Conservation (phyloP, 1,140 invertebrate species). For the Eupristina koningsbergeri region DNA sequence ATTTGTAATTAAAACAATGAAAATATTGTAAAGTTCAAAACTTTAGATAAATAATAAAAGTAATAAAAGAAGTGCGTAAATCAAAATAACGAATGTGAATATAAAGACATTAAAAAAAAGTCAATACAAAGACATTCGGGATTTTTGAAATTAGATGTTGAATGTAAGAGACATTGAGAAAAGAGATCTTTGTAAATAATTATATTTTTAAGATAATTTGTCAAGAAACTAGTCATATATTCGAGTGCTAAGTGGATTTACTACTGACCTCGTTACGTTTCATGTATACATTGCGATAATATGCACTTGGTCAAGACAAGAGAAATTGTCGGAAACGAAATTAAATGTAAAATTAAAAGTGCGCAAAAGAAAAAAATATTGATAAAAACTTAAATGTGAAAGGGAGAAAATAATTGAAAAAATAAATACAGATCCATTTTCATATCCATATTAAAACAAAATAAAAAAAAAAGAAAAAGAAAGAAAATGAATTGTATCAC, state of each 20-base stretch:
- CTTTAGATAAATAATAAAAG: neutral
- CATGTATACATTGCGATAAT: conserved; percentile 65
- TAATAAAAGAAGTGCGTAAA: conserved; percentile 31
- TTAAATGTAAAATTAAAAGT: neutral
- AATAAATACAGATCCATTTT: conserved; percentile 65
- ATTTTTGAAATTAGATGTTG: neutral
- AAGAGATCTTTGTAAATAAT: conserved; percentile 72
- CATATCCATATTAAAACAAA: conserved; percentile 64
- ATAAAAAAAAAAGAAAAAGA: no score
- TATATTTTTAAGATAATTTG: conserved; percentile 74
- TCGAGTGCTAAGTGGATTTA: conserved; percentile 71
- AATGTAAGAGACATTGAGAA: conserved; percentile 35
- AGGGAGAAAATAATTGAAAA: conserved; percentile 7
- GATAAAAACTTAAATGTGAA: neutral
- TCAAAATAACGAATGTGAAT: conserved; percentile 15
- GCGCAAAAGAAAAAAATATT: neutral
- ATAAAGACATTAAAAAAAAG: neutral
- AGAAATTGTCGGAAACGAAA: conserved; percentile 23
- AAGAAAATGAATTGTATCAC: no score
- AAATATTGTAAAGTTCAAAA: neutral
- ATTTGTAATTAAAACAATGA: neutral
- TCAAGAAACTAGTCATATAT: conserved; percentile 73
- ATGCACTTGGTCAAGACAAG: conserved; percentile 48
- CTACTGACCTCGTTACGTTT: conserved; percentile 70
- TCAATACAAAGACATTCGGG: conserved; percentile 3